Conservation (phyloP, 2,113 vertebrate species). For the Phylloscopus trochilus region DNA sequence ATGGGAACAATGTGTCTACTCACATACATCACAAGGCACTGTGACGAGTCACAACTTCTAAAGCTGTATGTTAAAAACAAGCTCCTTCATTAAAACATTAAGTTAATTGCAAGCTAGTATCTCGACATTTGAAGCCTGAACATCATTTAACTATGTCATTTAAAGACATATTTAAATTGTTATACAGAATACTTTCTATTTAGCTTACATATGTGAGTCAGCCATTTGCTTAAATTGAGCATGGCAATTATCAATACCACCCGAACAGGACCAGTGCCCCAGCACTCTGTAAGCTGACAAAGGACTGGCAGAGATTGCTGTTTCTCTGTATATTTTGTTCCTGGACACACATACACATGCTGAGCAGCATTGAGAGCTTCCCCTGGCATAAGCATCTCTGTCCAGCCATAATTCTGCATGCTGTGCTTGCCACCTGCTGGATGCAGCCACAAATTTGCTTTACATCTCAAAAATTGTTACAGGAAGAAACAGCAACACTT, state of each 20-base stretch:
- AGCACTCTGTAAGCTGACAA: not conserved
- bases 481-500: not conserved
- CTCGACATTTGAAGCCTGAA: not conserved
- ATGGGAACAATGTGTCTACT: not conserved
- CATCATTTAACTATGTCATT: not conserved
- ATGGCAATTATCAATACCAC: not conserved
- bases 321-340: not conserved
- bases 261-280: not conserved
- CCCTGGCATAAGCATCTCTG: not conserved
- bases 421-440: conserved; percentile 57
- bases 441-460: not conserved
- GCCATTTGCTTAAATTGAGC: not conserved
- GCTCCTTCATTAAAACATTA: not conserved
- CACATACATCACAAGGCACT: not conserved
- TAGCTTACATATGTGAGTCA: not conserved
- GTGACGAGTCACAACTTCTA: not conserved
- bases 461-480: not conserved
- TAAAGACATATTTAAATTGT: not conserved
- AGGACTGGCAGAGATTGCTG: not conserved
- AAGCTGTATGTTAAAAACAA: not conserved
- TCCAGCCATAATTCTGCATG: not conserved
- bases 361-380: not conserved
- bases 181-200: not conserved
- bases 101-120: not conserved
- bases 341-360: not conserved